Base-by-base conservation (phyloP, 2,797 vertebrate species). In the Morus bassanus region DNA sequence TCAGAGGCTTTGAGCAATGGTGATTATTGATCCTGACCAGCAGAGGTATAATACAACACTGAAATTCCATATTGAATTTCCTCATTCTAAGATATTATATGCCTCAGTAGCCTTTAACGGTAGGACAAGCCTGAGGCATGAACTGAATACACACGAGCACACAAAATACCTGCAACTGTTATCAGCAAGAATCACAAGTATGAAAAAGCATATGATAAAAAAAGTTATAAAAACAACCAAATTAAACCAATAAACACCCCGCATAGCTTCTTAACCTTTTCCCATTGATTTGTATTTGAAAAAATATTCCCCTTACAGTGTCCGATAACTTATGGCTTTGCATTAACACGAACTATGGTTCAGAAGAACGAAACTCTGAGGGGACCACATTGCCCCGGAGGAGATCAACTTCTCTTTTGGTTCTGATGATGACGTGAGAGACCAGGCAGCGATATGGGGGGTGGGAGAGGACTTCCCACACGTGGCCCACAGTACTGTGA, bases 401-500 rank as follows among this genome's bases (percentile, higher is more conserved):
- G 18, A 46, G 4, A 15, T 35, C 5, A 48, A 50, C 4, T 1
- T 16, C 30, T 75, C 3, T 8, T 3, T 4, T 14, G 5, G 64
- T 31, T 64, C 6, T 54, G 4, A 7, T 39, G 74, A 5, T 25
- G 68, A 33, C 4, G 16, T 51, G 27, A 57, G 51, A 31, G 24
- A 61, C 9, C 74, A 78, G 74, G 41, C 46, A 73, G 53, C 53
- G 23, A 9, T 31, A 3, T 0, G 0, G 24, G 9, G 14, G 25
- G 4, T 28, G 39, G 68, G 31, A 73, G 9, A n/a, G 15, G 18
- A 15, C 22, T 64, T 24, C 15, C 54, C 48, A 6, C 0, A 0
- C 0, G 17, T 41, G 51, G 56, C 10, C 25, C 50, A 17, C 31
- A 61, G 17, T 5, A 24, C 63, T 21, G 2, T 0, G 2, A n/a